Conservation (phyloP, 2,113 vertebrate genomes). For the Sturnus vulgaris region DNA sequence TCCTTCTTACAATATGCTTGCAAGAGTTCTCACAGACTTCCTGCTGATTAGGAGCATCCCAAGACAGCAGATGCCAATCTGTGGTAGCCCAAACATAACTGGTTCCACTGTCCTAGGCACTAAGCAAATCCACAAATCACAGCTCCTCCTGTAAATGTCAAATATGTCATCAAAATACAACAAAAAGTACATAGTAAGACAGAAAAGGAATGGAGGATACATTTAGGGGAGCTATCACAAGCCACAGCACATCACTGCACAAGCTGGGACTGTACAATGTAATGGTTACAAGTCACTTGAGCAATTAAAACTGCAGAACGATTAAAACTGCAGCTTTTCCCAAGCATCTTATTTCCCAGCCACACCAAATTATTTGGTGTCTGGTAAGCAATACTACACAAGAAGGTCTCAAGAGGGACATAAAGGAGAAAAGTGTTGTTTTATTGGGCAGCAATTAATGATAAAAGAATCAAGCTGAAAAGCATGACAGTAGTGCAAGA, state of each 20-base stretch:
- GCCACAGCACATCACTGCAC: neutral
- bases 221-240: neutral
- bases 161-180: neutral
- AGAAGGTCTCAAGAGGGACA: neutral
- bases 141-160: neutral
- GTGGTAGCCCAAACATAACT: neutral
- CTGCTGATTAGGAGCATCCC: neutral
- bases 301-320: neutral
- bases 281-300: neutral
- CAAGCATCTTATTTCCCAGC: neutral
- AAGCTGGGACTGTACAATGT: neutral
- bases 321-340: neutral
- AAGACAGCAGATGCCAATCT: neutral
- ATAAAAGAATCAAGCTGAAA: neutral
- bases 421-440: neutral
- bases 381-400: neutral
- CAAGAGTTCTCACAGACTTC: neutral
- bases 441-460: neutral
- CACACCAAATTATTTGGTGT: neutral
- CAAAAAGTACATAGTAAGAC: neutral
- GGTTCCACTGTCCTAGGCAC: neutral
- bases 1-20: neutral
- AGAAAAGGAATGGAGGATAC: neutral
- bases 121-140: neutral
- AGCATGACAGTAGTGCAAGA: neutral